phyloP scores from a whole-genome alignment of 2,888 invertebrate species.

The Pyrochroa serraticornis region DNA sequence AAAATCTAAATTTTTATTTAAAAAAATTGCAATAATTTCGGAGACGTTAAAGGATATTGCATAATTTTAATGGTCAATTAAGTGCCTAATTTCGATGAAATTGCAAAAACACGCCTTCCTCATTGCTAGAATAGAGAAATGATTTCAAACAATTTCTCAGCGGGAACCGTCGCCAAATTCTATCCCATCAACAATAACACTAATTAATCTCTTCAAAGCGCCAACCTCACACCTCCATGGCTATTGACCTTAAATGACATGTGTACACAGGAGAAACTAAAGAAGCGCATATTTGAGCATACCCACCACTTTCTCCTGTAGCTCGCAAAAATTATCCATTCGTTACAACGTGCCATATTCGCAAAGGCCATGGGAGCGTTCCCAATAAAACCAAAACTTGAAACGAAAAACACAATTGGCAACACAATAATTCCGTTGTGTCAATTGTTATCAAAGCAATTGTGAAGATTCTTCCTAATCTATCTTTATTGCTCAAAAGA shows the following conservation, averaged over 20 bases:
- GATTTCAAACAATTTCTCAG: no score
- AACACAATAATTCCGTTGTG: no score
- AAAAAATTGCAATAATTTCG: no score
- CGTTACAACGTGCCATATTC: slow-evolving; percentile 4
- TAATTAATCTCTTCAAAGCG: background rate
- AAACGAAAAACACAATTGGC: no score
- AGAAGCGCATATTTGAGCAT: slow-evolving; percentile 23
- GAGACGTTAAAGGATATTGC: no score
- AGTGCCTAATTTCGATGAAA: background rate
- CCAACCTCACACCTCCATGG: background rate
- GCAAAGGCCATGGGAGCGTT: slow-evolving; percentile 4
- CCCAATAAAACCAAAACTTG: background rate
- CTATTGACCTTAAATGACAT: slow-evolving; percentile 22
- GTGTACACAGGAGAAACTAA: slow-evolving; percentile 25
- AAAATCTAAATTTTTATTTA: no score
- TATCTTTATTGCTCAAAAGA: no score
- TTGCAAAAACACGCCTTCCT: background rate
- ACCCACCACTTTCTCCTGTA: slow-evolving; percentile 24
- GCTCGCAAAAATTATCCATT: background rate
- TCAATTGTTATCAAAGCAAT: no score
- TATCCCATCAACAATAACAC: background rate
- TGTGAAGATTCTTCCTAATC: no score
- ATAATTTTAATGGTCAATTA: background rate
- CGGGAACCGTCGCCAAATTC: background rate
- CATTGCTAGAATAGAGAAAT: no score